Base-by-base conservation (phyloP, 2,113 vertebrate species). In the Orientallactaga bullata region DNA sequence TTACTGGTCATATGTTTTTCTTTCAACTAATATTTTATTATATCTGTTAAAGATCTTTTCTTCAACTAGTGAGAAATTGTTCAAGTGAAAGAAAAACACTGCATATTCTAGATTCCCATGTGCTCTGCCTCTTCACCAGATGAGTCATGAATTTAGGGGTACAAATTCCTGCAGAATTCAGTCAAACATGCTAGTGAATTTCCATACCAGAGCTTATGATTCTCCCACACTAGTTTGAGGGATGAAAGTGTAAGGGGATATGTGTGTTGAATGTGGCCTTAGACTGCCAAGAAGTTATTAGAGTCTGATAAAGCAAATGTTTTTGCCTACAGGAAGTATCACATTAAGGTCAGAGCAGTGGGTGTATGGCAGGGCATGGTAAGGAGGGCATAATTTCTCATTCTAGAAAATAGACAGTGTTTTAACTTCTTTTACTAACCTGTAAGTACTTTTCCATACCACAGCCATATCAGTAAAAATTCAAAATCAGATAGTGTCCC, bases 21-120 rank as follows among this genome's bases (percentile, higher is more conserved):
- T 47, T 47, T 47, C 42, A 47, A 47, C 42, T 47, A 47, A 47
- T 8, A 47, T 47, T 61, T 21, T 61, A 9, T 21, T 61, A 16
- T 16, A 16, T 61, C 3, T 11, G 3, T 61, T 21, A 61, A 21
- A 61, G 63, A 26, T 23, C 51, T 89, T 87, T 82, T 83, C 58
- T 74, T 16, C 1, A 35, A 84, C 71, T 71, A 66, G 26, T 84
- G 77, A 93, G 42, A 91, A 80, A 73, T 66, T 55, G 35, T 65
- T 91, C 51, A 94, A 76, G 35, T 3, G 21, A 89, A 81, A 37
- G 66, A 86, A 95, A 93, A 82, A 30, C 83, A 69, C 81, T 68
- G 72, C 74, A 85, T 30, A 73, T 17, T 78, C 30, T 68, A 55
- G 65, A 35, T 74, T 90, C 58, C 65, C 74, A 7, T 78, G 47